phyloP scores from a whole-genome alignment of 2,113 vertebrate genomes.

The Verasper variegatus region DNA sequence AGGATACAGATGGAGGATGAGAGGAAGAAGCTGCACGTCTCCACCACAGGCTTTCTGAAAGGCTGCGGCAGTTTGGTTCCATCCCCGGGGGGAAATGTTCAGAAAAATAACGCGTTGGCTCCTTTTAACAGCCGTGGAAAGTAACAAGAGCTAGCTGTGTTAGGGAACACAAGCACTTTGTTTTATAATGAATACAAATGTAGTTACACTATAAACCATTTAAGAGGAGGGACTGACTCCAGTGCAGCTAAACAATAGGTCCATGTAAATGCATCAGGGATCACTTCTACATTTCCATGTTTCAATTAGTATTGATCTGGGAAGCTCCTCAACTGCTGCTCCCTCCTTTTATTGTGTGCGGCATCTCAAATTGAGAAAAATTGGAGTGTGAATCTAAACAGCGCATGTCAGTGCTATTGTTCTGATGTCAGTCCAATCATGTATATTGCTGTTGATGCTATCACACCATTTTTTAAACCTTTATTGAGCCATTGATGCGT shows the following conservation, averaged over 20 bases:
- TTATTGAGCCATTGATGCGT: background rate
- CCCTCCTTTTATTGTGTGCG: background rate
- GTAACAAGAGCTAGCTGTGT: background rate
- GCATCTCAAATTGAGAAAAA: conserved; percentile 1
- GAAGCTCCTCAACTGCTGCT: conserved; percentile 1
- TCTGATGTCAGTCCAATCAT: conserved; percentile 7
- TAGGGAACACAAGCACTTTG: conserved; percentile 1
- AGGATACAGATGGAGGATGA: conserved; percentile 21
- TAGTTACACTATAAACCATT: conserved; percentile 32
- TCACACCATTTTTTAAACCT: background rate
- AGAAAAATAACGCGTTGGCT: conserved; percentile 39
- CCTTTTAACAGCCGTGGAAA: conserved; percentile 13
- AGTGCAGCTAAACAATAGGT: background rate
- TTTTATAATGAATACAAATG: conserved; percentile 44
- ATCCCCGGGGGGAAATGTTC: conserved; percentile 20
- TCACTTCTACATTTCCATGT: conserved; percentile 42
- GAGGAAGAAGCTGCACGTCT: conserved; percentile 14
- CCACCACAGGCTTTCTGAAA: conserved; percentile 17
- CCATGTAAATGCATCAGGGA: conserved; percentile 44
- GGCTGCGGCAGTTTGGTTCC: conserved; percentile 28
- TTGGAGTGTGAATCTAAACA: background rate
- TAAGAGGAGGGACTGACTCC: conserved; percentile 9
- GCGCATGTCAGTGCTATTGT: conserved; percentile 7
- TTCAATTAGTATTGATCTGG: conserved; percentile 54
- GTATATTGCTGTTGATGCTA: conserved; percentile 12